Conservation (phyloP, 92 coral and sea anemone species). For the Diadumene lineata region DNA sequence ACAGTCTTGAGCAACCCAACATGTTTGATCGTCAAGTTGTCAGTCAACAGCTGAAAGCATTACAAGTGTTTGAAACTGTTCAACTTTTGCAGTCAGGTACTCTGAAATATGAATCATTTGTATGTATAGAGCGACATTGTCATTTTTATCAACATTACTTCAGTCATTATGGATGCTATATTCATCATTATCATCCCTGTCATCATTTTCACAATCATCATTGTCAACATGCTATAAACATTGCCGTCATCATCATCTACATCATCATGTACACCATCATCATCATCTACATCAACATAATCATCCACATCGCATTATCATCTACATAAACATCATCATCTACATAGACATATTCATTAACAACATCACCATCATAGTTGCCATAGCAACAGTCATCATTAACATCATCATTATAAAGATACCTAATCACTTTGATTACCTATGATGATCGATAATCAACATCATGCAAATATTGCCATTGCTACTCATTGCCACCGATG, state of each 20-base stretch:
- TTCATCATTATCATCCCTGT: too few species aligned
- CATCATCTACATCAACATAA: background rate
- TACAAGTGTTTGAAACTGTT: slow-evolving; percentile 88
- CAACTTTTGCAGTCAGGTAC: slow-evolving; percentile 86
- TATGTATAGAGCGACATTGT: too few species aligned
- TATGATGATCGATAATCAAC: background rate
- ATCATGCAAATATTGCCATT: too few species aligned
- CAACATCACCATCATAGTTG: too few species aligned
- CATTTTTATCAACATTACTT: too few species aligned
- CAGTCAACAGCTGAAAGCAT: slow-evolving; percentile 74
- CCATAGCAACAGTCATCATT: background rate
- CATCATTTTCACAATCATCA: too few species aligned
- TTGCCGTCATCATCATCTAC: background rate
- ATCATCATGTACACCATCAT: background rate
- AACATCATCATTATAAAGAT: background rate
- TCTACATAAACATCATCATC: background rate
- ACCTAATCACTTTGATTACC: background rate
- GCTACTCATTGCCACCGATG: too few species aligned
- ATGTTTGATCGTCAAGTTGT: slow-evolving; percentile 70
- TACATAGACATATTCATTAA: too few species aligned
- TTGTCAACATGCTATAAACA: too few species aligned
- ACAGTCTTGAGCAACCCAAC: slow-evolving; percentile 55
- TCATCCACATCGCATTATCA: background rate
- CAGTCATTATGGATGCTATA: too few species aligned
- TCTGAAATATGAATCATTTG: too few species aligned